Percentiles rank a stretch among this genome's conserved stretches.
Conservation (phyloP, 1,140 invertebrate genomes). For the Anoplophora glabripennis region DNA sequence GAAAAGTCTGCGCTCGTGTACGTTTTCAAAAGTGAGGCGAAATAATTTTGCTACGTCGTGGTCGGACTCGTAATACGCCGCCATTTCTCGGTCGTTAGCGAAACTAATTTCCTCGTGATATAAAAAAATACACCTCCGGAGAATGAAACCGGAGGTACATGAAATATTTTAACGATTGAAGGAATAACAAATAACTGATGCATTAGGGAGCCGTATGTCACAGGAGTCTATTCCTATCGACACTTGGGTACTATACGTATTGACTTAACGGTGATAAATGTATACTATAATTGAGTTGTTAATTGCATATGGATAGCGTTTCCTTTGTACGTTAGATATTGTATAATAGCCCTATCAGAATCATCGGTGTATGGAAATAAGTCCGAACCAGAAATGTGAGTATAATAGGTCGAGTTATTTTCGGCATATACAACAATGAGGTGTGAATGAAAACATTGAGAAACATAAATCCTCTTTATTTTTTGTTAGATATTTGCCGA, state of each 20-base stretch:
- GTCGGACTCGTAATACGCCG: neutral
- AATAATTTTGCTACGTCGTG: neutral
- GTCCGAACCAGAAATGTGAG: too few species aligned
- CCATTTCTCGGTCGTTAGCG: neutral
- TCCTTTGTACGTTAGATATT: slow-evolving; percentile 4
- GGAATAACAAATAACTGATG: neutral
- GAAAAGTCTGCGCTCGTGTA: neutral
- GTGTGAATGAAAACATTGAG: too few species aligned
- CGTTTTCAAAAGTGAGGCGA: too few species aligned
- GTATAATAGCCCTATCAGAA: too few species aligned
- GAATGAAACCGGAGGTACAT: neutral
- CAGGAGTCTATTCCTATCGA: neutral
- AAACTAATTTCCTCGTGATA: neutral
- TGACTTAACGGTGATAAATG: neutral
- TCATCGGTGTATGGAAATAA: too few species aligned
- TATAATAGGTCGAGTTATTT: too few species aligned
- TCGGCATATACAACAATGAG: too few species aligned
- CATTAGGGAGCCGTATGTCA: neutral
- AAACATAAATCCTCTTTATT: too few species aligned
- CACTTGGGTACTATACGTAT: neutral
- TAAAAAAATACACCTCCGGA: too few species aligned
- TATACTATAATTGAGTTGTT: slow-evolving; percentile 8
- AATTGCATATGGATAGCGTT: slow-evolving; percentile 5
- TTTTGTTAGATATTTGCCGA: too few species aligned
- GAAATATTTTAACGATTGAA: neutral